Conservation (phyloP, 2,888 invertebrate species). For the Volucella inanis region DNA sequence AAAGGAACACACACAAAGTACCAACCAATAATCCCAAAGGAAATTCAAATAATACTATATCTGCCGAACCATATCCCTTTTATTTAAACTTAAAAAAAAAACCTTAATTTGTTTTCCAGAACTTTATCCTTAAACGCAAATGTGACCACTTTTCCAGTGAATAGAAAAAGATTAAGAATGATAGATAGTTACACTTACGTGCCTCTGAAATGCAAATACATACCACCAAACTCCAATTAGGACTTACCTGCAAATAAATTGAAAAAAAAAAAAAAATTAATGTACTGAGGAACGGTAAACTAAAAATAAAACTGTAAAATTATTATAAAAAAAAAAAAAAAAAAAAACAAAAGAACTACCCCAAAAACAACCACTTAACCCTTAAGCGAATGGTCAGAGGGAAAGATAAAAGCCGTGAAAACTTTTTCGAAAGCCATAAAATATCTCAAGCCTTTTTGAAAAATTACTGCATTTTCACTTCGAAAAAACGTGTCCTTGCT, state of each 20-base stretch:
- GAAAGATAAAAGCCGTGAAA: slow-evolving; percentile 27
- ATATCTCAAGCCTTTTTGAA: slow-evolving; percentile 46
- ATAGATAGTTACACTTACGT: slow-evolving; percentile 29
- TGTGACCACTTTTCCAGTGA: too few relatives aligned
- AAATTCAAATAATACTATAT: too few relatives aligned
- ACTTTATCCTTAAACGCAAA: too few relatives aligned
- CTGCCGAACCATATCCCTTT: too few relatives aligned
- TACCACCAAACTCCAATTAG: slow-evolving; percentile 44
- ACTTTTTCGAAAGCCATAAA: slow-evolving; percentile 35
- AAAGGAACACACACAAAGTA: too few relatives aligned
- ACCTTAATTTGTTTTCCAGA: too few relatives aligned
- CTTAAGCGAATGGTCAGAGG: slow-evolving; percentile 37
- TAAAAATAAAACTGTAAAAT: neutral
- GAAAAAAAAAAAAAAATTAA: slow-evolving; percentile 24
- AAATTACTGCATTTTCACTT: slow-evolving; percentile 63
- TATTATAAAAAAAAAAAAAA: neutral
- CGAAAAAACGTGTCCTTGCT: slow-evolving; percentile 66
- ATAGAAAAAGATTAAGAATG: neutral
- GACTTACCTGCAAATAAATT: slow-evolving; percentile 62
- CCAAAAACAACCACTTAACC: slow-evolving; percentile 43
- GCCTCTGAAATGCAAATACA: neutral
- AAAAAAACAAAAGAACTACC: neutral
- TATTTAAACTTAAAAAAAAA: too few relatives aligned
- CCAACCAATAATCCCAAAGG: too few relatives aligned
- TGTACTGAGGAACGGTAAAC: slow-evolving; percentile 3